A percentile compares a stretch with the other conserved stretches of the same genome.
Conservation (phyloP, 2,797 vertebrate genomes). For the Iguana delicatissima region DNA sequence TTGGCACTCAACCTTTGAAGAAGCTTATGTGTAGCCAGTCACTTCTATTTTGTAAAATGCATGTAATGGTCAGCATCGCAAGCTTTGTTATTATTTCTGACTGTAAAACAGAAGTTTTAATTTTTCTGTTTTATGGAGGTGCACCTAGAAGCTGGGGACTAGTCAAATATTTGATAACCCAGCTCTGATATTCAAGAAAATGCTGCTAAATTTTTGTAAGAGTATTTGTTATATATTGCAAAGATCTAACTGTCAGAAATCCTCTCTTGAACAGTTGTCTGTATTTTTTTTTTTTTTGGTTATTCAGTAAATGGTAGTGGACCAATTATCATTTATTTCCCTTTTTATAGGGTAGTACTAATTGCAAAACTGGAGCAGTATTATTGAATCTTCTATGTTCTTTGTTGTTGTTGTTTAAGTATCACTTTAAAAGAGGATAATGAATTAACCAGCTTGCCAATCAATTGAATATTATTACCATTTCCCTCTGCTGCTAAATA, state of each 20-base stretch:
- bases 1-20: not conserved
- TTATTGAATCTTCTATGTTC: not conserved
- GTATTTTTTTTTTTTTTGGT: slow-evolving; percentile 23
- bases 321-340: slow-evolving; percentile 52
- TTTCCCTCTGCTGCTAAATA: slow-evolving; percentile 36
- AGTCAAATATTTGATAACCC: not conserved
- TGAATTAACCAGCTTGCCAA: slow-evolving; percentile 22
- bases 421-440: slow-evolving; percentile 36
- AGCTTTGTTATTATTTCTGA: not conserved
- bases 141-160: not conserved
- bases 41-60: not conserved
- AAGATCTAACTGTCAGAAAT: slow-evolving; percentile 46
- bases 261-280: slow-evolving; percentile 58
- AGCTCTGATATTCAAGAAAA: not conserved
- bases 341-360: slow-evolving; percentile 33
- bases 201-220: not conserved
- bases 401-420: no score
- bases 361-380: not conserved
- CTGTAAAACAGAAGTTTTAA: not conserved
- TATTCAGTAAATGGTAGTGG: slow-evolving; percentile 29
- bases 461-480: slow-evolving; percentile 4
- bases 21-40: not conserved
- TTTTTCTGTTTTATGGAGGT: not conserved
- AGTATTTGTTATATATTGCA: not conserved
- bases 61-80: not conserved